phyloP scores from a whole-genome alignment of 2,113 vertebrate genomes.

The Morone saxatilis region DNA sequence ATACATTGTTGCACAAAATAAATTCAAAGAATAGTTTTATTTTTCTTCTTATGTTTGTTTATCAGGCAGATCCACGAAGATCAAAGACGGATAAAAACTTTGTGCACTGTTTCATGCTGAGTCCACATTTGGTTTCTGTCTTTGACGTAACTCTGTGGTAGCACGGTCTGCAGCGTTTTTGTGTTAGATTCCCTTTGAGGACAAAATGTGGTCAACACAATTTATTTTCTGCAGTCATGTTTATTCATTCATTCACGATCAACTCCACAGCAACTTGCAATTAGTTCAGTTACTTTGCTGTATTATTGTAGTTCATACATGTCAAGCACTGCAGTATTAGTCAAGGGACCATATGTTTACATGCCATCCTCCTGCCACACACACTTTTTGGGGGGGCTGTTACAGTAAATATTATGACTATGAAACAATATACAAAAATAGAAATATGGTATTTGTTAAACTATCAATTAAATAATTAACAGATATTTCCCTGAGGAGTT shows the following conservation, averaged over 20 bases:
- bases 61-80: background rate
- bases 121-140: background rate
- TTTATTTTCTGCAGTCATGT: background rate
- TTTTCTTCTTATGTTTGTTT: background rate
- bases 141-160: conserved; percentile 23
- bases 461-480: background rate
- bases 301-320: background rate
- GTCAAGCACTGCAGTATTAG: too few relatives aligned
- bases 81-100: too few relatives aligned
- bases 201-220: conserved; percentile 18
- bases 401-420: background rate
- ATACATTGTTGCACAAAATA: background rate
- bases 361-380: background rate
- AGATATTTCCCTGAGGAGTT: background rate
- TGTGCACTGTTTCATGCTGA: too few relatives aligned
- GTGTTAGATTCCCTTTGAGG: conserved; percentile 1
- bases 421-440: background rate
- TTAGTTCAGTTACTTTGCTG: background rate
- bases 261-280: background rate
- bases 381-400: too few relatives aligned
- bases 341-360: background rate
- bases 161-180: background rate
- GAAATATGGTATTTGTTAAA: background rate
- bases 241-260: background rate
- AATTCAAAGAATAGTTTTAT: background rate